Base-by-base conservation (phyloP, 1,140 invertebrate genomes). In the Calosoma granatense region DNA sequence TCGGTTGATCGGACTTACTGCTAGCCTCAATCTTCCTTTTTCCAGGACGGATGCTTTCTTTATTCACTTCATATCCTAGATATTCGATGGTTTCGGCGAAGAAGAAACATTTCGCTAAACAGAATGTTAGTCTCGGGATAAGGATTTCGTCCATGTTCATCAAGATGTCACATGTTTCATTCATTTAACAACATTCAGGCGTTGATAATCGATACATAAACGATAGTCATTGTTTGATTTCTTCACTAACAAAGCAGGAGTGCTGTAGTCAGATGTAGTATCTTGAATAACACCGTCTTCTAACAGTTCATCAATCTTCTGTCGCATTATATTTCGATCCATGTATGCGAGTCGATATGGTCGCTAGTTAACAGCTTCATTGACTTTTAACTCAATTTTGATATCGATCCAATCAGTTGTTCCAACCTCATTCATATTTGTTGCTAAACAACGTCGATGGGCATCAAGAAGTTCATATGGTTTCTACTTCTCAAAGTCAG, bases 171-270 rank as follows among this genome's bases (percentile, higher is more conserved):
- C 2, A 41, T 17, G 20, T 53, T 53, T 20, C 0, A 70, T 53
- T 2, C 67, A 56, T 4, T 17, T 43, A 36, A 68, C 60, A 22
- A 72, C 52, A 61, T 81, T 81, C 2, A 79, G 36, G 2, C 55
- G 41, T 19, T 74, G 55, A 60, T 72, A 80, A 60, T 75, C 70
- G 0, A 72, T 54, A 51, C 65, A 63, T 41, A 74, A 57, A 12
- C 73, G 41, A 9, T 60, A 56, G 0, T 58, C 52, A 1, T 67
- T 67, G 22, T 63, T 63, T 19, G 64, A 64, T 22, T 71, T 73
- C n/a, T 57, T 54, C 1, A 71, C 66, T 3, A 72, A 56, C 1
- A 70, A 22, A 11, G 61, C 47, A 11, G 66, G 65, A 21, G 59
- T 64, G 2, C 64, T 59, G 55, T 67, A 70, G 11, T 62, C 55